Evolutionary conservation across 2,888 invertebrate genomes (phyloP).

Genomic region (Aspidiotus rigidus): DNA sequence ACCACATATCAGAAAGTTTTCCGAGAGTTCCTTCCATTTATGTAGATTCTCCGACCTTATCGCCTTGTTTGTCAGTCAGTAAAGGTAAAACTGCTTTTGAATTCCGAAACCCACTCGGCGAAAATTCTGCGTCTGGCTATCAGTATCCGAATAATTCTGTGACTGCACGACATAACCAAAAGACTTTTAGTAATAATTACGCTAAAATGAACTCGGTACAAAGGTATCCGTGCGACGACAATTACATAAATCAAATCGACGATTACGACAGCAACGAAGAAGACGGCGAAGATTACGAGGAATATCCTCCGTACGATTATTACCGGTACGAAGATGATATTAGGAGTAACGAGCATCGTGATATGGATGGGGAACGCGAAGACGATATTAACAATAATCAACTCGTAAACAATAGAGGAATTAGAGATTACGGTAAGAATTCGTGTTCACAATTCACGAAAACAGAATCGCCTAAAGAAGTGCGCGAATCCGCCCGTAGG

Average conservation of each 20-base stretch:
- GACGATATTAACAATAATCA: slow-evolving; percentile 33
- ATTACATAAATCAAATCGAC: slow-evolving; percentile 16
- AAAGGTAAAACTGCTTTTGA: slow-evolving; percentile 21
- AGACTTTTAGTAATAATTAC: slow-evolving; percentile 16
- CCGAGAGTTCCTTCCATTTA: slow-evolving; percentile 27
- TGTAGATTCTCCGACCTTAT: slow-evolving; percentile 27
- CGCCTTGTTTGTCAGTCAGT: slow-evolving; percentile 24
- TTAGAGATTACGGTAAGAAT: slow-evolving; percentile 8
- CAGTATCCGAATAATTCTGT: slow-evolving; percentile 21
- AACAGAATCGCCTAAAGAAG: background rate
- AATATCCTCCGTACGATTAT: slow-evolving; percentile 12
- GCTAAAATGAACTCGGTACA: slow-evolving; percentile 19
- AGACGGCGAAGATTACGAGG: slow-evolving; percentile 25
- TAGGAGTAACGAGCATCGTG: slow-evolving; percentile 8
- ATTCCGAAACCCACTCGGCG: slow-evolving; percentile 21
- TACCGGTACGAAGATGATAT: slow-evolving; percentile 25
- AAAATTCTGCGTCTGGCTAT: slow-evolving; percentile 25
- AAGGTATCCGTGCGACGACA: slow-evolving; percentile 21
- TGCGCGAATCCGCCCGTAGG: slow-evolving; percentile 1
- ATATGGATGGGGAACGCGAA: slow-evolving; percentile 16
- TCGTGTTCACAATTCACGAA: slow-evolving; percentile 13
- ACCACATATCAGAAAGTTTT: slow-evolving; percentile 13
- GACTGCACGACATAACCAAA: slow-evolving; percentile 27
- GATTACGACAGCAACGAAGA: slow-evolving; percentile 18
- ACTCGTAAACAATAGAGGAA: slow-evolving; percentile 5